phyloP scores from a whole-genome alignment of 2,888 invertebrate species.

The Trichopria drosophilae region DNA sequence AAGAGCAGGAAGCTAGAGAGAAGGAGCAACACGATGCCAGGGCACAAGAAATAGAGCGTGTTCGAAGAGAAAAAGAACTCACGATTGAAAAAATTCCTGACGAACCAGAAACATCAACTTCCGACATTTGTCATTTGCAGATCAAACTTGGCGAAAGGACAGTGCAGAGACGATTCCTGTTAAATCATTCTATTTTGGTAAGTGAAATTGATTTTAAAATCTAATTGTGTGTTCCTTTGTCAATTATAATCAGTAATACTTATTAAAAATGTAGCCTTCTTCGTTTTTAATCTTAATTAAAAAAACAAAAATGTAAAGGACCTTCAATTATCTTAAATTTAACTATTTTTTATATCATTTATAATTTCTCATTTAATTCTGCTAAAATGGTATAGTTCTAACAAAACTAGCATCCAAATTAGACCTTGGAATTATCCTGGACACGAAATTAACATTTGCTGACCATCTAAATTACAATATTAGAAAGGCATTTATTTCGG shows the following conservation, averaged over 20 bases:
- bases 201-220: constrained; percentile 32
- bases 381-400: too few relatives aligned
- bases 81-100: constrained; percentile 68
- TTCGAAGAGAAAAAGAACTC: constrained; percentile 70
- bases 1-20: constrained; percentile 60
- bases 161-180: constrained; percentile 83
- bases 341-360: too few relatives aligned
- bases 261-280: not conserved
- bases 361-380: too few relatives aligned
- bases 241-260: not conserved
- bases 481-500: too few relatives aligned
- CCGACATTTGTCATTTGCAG: constrained; percentile 78
- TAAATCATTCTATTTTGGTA: constrained; percentile 81
- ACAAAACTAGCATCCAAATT: too few relatives aligned
- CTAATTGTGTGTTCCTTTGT: not conserved
- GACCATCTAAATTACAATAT: too few relatives aligned
- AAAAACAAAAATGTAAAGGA: too few relatives aligned
- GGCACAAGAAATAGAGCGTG: constrained; percentile 63
- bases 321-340: too few relatives aligned
- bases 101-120: constrained; percentile 75
- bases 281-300: too few relatives aligned
- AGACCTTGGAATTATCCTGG: too few relatives aligned
- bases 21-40: constrained; percentile 61
- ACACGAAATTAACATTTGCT: too few relatives aligned
- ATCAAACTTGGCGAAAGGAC: constrained; percentile 90